Base-by-base conservation (phyloP, 2,797 vertebrate species). In the Ctenopoma kingsleyae region DNA sequence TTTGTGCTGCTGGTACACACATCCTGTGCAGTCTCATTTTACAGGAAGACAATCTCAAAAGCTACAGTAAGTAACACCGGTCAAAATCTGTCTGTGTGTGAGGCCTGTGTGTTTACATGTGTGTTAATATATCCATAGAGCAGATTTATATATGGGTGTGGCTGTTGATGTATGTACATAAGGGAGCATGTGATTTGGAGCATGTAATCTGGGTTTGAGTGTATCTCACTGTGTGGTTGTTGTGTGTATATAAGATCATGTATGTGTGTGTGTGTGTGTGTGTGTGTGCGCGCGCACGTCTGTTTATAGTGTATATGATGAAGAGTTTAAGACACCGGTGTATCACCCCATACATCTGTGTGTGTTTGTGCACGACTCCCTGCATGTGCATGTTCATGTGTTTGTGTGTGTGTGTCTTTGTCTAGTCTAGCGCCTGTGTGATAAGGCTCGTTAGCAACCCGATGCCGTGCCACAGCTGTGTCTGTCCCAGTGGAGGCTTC, bases 381-480 rank as follows among this genome's bases (percentile, higher is more conserved):
- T 71, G 20, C 17, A 4, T 54, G 15, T 50, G 41, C 41, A 11
- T 36, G 35, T 36, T 11, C 11, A 12, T 12, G 35, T 11, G 10
- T 41, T 17, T 58, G 7, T 43, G 11, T 54, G 2, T 55, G 25
- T 12, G 44, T 62, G 48, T 55, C 56, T 80, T 68, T 75, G 49
- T 63, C 23, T 41, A 32, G 81, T 81, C 67, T 77, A 83, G 78
- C 15, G 66, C 67, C 59, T 82, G 78, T 86, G 76, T 72, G 89
- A 85, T 92, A 83, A 93, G 90, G 85, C 89, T 93, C 87, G 91
- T 94, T 93, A 94, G 89, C 88, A 84, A 83, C 88, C 82, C 73
- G 81, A 91, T 88, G 87, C 89, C 75, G 70, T 75, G 87, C 86
- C 88, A 91, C 91, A 93, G 89, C 92, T 93, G 93, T 88, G 85